Conservation (phyloP, 2,888 invertebrate genomes). For the Dione juno region DNA sequence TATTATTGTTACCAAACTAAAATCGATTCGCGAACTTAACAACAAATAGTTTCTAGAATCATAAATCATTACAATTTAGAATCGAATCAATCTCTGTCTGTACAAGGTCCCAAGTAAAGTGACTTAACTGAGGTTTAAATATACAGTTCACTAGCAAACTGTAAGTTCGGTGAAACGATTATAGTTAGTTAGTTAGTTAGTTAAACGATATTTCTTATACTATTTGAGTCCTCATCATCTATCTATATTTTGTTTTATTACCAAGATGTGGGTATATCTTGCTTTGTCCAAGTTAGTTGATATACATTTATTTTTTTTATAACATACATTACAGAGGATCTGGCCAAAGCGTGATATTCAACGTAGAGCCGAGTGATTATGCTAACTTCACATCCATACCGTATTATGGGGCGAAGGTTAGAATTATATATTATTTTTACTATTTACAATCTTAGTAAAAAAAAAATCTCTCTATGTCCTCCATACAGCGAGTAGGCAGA, state of each 20-base stretch:
- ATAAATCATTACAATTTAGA: constrained; percentile 22
- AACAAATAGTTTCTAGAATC: neutral
- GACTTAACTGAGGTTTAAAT: neutral
- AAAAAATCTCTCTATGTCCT: too few relatives aligned
- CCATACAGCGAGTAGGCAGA: neutral
- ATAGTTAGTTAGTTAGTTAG: too few relatives aligned
- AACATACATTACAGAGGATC: constrained; percentile 60
- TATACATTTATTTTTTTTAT: constrained; percentile 11
- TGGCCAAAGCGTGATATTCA: constrained; percentile 63
- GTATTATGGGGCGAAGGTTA: constrained; percentile 63
- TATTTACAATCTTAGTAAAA: neutral
- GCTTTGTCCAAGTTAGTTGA: too few relatives aligned
- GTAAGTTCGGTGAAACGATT: too few relatives aligned
- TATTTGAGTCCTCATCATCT: too few relatives aligned
- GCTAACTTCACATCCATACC: constrained; percentile 54
- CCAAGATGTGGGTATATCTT: too few relatives aligned
- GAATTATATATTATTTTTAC: neutral
- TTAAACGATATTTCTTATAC: too few relatives aligned
- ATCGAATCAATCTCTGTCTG: constrained; percentile 23
- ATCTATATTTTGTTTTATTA: too few relatives aligned
- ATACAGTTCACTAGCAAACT: neutral
- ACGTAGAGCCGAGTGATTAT: constrained; percentile 66
- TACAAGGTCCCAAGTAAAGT: constrained; percentile 6
- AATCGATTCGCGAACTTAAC: too few relatives aligned
- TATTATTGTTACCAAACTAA: neutral